These are phyloP conservation scores for Antheraea mylitta DNA, from an alignment of 1,140 invertebrate genomes.

Conservation along the genomic window DNA sequence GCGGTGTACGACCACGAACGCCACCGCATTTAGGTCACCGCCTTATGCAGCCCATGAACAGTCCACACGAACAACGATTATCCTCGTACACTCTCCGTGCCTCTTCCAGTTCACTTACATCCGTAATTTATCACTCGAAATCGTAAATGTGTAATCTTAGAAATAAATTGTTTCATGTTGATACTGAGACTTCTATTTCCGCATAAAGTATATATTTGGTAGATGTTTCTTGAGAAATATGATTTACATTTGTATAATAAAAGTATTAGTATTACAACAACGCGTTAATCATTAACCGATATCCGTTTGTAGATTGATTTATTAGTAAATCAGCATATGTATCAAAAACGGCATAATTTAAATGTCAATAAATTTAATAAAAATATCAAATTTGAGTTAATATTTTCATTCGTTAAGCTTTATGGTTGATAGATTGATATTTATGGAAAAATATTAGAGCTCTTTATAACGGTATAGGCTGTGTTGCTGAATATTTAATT, in stretches of 20 bases:
- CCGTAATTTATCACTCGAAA: slow-evolving; percentile 20
- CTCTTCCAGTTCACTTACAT: slow-evolving; percentile 24
- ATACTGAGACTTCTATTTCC: background rate
- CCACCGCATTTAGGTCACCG: slow-evolving; percentile 58
- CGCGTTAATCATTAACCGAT: background rate
- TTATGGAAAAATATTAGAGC: too few relatives aligned
- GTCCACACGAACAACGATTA: slow-evolving; percentile 13
- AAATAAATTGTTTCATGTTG: slow-evolving; percentile 1
- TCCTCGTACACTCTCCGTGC: slow-evolving; percentile 12
- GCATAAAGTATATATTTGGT: background rate
- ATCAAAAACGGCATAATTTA: too few relatives aligned
- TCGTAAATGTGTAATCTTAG: slow-evolving; percentile 16
- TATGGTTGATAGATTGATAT: too few relatives aligned
- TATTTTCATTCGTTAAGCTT: too few relatives aligned
- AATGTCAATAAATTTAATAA: too few relatives aligned
- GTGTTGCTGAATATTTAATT: background rate
- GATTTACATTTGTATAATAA: background rate
- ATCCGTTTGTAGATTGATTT: background rate
- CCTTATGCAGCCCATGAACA: slow-evolving; percentile 23
- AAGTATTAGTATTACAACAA: background rate
- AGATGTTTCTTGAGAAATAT: too few relatives aligned
- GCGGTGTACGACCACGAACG: slow-evolving; percentile 44
- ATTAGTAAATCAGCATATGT: too few relatives aligned
- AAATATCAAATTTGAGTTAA: background rate
- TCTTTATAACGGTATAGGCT: too few relatives aligned